A percentile compares a stretch with the other conserved stretches of the same genome.
Evolutionary conservation across 2,888 invertebrate species (phyloP).

Genomic region (Cheilosia soror): DNA sequence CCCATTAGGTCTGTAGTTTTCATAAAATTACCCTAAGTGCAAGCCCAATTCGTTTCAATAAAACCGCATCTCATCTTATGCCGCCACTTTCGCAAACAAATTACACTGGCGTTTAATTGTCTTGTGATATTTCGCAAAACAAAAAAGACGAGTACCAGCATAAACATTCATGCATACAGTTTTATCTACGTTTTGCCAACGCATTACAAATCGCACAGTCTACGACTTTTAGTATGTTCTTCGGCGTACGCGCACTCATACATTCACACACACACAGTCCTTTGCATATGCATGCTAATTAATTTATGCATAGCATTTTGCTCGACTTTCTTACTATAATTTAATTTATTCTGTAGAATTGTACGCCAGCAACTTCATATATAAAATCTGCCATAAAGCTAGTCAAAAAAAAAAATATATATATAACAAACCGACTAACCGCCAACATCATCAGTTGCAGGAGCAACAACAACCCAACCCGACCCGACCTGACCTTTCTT

Average conservation of each 20-base stretch:
- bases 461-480: conserved; percentile 20
- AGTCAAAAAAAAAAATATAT: conserved; percentile 55
- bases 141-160: not conserved
- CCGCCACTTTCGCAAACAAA: conserved; percentile 40
- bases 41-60: conserved; percentile 51
- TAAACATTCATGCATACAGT: conserved; percentile 10
- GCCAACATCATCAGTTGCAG: conserved; percentile 46
- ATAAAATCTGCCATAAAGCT: conserved; percentile 69
- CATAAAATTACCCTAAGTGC: conserved; percentile 20
- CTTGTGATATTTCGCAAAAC: conserved; percentile 51
- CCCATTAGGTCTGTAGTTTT: conserved; percentile 1
- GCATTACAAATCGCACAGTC: conserved; percentile 55
- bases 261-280: conserved; percentile 62
- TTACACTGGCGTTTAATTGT: conserved; percentile 62
- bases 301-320: conserved; percentile 75
- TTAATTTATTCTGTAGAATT: conserved; percentile 73
- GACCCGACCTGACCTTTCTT: not conserved
- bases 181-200: conserved; percentile 71
- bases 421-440: conserved; percentile 51
- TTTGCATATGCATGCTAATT: conserved; percentile 75
- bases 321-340: conserved; percentile 75
- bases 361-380: conserved; percentile 65
- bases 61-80: not conserved
- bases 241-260: conserved; percentile 5
- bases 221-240: conserved; percentile 28